phyloP scores from a whole-genome alignment of 2,113 vertebrate species.

The Falcunculus frontatus region DNA sequence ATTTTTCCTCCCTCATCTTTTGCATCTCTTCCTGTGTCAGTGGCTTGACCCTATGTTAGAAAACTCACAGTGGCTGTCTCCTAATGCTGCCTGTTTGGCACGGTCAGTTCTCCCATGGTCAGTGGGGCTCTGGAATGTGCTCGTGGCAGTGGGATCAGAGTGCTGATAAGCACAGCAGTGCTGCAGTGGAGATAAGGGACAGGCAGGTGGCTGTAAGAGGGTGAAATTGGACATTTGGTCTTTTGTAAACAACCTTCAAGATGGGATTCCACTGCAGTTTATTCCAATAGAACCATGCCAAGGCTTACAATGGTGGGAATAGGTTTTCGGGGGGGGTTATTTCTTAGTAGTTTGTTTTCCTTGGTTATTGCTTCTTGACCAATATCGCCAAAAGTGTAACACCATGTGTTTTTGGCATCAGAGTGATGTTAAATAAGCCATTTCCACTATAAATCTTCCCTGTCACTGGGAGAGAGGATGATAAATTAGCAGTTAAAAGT shows the following conservation, averaged over 20 bases:
- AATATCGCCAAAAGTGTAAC: background rate
- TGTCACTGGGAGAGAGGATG: conserved; percentile 14
- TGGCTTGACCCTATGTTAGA: fast-evolving
- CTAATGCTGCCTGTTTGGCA: fast-evolving
- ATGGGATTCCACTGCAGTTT: background rate
- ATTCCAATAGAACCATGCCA: background rate
- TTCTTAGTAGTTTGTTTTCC: background rate
- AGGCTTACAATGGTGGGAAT: background rate
- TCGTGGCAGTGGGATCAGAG: fast-evolving
- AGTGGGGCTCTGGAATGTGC: background rate
- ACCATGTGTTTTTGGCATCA: conserved; percentile 33
- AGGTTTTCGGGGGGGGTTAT: background rate
- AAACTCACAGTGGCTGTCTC: background rate
- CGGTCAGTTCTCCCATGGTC: background rate
- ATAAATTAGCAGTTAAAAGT: conserved; percentile 57
- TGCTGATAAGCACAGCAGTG: background rate
- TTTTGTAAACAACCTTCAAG: background rate
- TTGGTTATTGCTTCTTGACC: conserved; percentile 1
- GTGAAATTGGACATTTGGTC: background rate
- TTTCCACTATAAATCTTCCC: conserved; percentile 55
- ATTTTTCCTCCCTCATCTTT: background rate
- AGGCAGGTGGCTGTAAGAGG: background rate
- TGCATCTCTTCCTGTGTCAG: fast-evolving
- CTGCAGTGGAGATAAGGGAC: background rate
- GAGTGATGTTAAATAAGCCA: background rate